phyloP scores from a whole-genome alignment of 2,797 vertebrate genomes.

The Limnodromus scolopaceus region DNA sequence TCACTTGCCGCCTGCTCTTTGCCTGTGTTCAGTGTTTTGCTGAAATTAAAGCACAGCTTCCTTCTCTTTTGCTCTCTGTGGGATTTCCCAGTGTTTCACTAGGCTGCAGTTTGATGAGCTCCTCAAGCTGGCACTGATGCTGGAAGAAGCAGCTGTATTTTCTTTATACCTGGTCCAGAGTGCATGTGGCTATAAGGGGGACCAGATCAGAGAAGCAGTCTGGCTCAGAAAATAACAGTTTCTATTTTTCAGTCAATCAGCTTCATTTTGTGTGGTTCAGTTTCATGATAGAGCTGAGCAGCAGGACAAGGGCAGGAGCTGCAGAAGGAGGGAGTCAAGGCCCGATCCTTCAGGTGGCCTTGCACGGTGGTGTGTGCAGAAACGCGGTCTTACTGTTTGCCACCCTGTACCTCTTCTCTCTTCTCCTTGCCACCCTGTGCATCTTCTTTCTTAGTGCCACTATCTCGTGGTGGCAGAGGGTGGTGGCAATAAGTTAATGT shows the following conservation, averaged over 20 bases:
- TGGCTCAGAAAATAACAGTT: background rate
- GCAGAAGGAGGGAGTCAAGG: background rate
- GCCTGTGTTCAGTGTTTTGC: background rate
- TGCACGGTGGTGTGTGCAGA: background rate
- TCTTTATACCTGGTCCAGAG: background rate
- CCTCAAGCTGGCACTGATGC: background rate
- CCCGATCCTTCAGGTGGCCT: background rate
- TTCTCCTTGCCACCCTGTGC: background rate
- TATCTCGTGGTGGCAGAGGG: background rate
- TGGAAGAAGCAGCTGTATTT: background rate
- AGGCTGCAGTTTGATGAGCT: background rate
- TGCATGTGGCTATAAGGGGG: background rate
- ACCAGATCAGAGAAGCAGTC: background rate
- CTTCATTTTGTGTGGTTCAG: background rate
- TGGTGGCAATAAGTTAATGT: background rate
- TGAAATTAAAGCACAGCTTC: slow-evolving; percentile 28
- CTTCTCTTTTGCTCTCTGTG: background rate
- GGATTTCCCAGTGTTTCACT: background rate
- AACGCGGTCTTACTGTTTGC: background rate
- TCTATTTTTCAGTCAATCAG: background rate
- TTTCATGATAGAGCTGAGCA: background rate
- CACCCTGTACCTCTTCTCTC: background rate
- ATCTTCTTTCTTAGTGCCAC: background rate
- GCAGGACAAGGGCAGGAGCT: background rate
- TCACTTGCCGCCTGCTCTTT: background rate